These are phyloP conservation scores for Isurus oxyrinchus DNA, from an alignment of 2,113 vertebrate genomes.

Conservation along the genomic window DNA sequence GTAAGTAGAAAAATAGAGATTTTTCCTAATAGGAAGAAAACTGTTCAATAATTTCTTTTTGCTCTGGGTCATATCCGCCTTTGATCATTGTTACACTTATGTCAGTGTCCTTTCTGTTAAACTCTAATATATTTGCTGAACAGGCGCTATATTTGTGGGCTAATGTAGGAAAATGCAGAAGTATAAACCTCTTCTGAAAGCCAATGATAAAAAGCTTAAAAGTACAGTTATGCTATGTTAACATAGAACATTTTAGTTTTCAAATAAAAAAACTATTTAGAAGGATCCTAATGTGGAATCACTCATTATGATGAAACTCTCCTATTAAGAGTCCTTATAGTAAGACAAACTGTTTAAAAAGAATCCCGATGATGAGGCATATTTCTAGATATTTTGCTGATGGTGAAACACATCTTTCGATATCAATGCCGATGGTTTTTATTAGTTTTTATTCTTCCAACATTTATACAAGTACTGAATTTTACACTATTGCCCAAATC, in stretches of 20 bases:
- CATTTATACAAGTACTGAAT: neutral
- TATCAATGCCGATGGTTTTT: neutral
- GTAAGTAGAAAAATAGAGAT: neutral
- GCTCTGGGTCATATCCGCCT: neutral
- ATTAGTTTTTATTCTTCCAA: neutral
- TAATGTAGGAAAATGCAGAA: neutral
- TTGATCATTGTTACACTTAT: neutral
- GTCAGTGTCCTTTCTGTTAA: neutral
- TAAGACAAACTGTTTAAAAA: neutral
- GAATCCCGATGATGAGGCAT: neutral
- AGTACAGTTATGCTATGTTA: neutral
- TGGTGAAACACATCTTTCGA: neutral
- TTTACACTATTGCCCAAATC: neutral
- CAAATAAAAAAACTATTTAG: neutral
- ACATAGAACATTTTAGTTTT: neutral
- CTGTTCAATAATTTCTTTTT: neutral
- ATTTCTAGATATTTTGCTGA: neutral
- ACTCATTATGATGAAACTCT: neutral
- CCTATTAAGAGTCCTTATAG: neutral
- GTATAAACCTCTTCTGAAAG: neutral
- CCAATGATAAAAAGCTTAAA: neutral
- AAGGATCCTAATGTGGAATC: neutral
- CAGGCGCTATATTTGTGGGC: neutral
- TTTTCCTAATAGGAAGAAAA: neutral
- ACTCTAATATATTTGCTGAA: neutral